Evolutionary conservation across 2,888 invertebrate genomes (phyloP).

Genomic region (Arrhopalites spinosus): DNA sequence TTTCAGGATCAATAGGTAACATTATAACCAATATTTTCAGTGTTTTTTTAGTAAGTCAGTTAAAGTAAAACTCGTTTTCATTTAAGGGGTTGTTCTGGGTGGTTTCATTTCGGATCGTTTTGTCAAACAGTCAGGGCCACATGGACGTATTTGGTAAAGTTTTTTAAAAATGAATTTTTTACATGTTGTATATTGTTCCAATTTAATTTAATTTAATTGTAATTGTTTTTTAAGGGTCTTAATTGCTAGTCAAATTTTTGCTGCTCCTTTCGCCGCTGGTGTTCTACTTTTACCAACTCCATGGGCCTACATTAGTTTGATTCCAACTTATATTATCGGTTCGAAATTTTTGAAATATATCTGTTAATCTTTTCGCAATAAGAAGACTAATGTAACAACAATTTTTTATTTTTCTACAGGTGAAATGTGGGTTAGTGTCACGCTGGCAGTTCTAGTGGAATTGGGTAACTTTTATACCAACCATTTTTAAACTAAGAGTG

Average conservation of each 20-base stretch:
- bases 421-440: slow-evolving; percentile 61
- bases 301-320: slow-evolving; percentile 58
- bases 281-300: slow-evolving; percentile 59
- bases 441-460: slow-evolving; percentile 59
- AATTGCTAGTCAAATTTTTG: slow-evolving; percentile 58
- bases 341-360: slow-evolving; percentile 37
- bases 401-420: slow-evolving; percentile 47
- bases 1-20: slow-evolving; percentile 59
- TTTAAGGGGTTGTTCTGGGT: slow-evolving; percentile 49
- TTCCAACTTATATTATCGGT: slow-evolving; percentile 60
- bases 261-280: slow-evolving; percentile 60
- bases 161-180: no score
- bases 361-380: neutral
- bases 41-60: neutral
- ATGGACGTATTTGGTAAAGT: slow-evolving; percentile 58
- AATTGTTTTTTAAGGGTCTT: slow-evolving; percentile 55
- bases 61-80: slow-evolving; percentile 12
- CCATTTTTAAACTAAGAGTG: no score
- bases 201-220: no score
- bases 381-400: neutral
- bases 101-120: slow-evolving; percentile 55
- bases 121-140: slow-evolving; percentile 57
- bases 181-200: no score
- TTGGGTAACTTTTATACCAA: no score
- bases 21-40: neutral